A percentile compares a stretch with the other conserved stretches of the same genome.
These are phyloP conservation scores for Megalops cyprinoides DNA, from an alignment of 2,797 vertebrate species.

Conservation along the genomic window DNA sequence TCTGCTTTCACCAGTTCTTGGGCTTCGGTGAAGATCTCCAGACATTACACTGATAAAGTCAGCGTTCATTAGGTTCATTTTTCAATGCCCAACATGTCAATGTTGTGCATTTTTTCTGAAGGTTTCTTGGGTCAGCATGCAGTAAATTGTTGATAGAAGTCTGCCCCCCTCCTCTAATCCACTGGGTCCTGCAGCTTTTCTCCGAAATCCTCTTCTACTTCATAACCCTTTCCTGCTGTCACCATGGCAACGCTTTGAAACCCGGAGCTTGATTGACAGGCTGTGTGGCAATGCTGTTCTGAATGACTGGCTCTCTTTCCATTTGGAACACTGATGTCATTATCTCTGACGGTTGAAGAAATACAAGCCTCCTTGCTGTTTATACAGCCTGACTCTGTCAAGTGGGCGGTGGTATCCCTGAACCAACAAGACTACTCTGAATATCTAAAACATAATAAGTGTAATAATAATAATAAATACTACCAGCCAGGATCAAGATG, in stretches of 20 bases:
- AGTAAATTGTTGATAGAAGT: slow-evolving; percentile 21
- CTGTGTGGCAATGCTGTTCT: slow-evolving; percentile 64
- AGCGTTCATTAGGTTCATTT: slow-evolving; percentile 23
- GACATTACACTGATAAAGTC: slow-evolving; percentile 20
- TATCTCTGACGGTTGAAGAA: slow-evolving; percentile 65
- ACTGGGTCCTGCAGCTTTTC: slow-evolving; percentile 62
- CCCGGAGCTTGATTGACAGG: slow-evolving; percentile 68
- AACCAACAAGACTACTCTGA: slow-evolving; percentile 50
- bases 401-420: slow-evolving; percentile 55
- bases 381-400: slow-evolving; percentile 54
- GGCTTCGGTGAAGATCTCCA: background rate
- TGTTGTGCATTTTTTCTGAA: slow-evolving; percentile 16
- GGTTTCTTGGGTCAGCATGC: slow-evolving; percentile 4
- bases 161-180: slow-evolving; percentile 56
- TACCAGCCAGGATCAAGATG: background rate
- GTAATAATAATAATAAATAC: background rate
- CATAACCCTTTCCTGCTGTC: slow-evolving; percentile 72
- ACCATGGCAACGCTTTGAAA: slow-evolving; percentile 71
- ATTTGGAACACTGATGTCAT: slow-evolving; percentile 66
- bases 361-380: slow-evolving; percentile 51
- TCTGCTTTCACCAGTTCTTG: slow-evolving; percentile 6
- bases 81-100: slow-evolving; percentile 5
- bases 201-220: slow-evolving; percentile 57
- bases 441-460: background rate
- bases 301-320: slow-evolving; percentile 61